These are phyloP conservation scores for Brachystomella parvula DNA, from an alignment of 1,140 invertebrate genomes.

Conservation along the genomic window DNA sequence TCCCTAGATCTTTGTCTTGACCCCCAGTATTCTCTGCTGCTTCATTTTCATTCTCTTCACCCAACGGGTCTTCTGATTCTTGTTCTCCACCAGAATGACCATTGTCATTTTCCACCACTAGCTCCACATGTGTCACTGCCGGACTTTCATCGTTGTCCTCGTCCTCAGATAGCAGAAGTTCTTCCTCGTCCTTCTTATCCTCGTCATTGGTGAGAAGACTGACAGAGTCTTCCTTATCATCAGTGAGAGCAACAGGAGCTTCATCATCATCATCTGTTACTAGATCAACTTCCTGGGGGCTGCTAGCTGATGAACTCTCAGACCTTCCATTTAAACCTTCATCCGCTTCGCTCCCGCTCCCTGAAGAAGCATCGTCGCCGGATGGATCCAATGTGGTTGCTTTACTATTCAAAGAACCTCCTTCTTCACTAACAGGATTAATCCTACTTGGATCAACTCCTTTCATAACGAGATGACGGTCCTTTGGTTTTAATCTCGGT, in stretches of 20 bases:
- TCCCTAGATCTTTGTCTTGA: neutral
- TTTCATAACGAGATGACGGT: too few species aligned
- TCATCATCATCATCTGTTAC: conserved; percentile 11
- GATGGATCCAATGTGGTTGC: neutral
- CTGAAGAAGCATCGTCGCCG: neutral
- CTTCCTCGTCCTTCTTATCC: neutral
- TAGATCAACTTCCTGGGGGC: conserved; percentile 1
- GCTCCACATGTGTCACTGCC: neutral
- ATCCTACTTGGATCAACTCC: too few species aligned
- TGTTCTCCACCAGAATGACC: conserved; percentile 25
- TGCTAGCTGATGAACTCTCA: neutral
- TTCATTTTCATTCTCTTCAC: conserved; percentile 5
- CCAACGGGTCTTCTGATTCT: conserved; percentile 26
- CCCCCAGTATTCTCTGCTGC: neutral
- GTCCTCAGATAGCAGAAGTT: neutral
- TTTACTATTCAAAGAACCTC: too few species aligned
- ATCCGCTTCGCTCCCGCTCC: too few species aligned
- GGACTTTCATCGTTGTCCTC: conserved; percentile 28
- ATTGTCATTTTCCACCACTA: neutral
- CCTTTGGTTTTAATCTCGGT: too few species aligned
- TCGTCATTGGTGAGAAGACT: neutral
- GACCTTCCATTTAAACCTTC: neutral
- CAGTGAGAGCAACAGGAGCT: conserved; percentile 11
- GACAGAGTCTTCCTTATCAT: neutral
- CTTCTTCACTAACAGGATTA: too few species aligned